These are phyloP conservation scores for Chymomyza fuscimana DNA, from an alignment of 2,888 invertebrate species.

Conservation along the genomic window DNA sequence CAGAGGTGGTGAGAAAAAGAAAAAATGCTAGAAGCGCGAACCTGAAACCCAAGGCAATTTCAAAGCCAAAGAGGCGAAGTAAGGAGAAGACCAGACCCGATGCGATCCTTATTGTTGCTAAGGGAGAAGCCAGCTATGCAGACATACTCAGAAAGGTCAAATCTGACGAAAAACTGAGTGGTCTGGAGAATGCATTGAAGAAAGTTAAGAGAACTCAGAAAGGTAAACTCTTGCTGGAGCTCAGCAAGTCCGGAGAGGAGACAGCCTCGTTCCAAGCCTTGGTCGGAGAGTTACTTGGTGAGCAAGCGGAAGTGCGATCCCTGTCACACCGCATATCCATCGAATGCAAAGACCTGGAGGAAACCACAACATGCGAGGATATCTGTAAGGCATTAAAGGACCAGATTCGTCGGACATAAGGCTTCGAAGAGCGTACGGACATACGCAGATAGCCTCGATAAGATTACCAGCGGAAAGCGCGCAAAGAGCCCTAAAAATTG, in stretches of 20 bases:
- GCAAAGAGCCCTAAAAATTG: not conserved
- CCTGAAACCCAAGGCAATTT: no score
- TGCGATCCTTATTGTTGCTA: not conserved
- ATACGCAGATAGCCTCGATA: not conserved
- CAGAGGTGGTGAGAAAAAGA: no score
- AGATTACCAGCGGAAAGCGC: not conserved
- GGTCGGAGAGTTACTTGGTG: not conserved
- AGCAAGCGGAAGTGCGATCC: no score
- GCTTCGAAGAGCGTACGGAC: not conserved
- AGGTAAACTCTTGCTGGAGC: not conserved
- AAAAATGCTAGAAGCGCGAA: no score
- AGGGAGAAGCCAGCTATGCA: not conserved
- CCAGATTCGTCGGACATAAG: not conserved
- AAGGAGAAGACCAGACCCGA: not conserved
- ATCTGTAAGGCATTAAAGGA: not conserved
- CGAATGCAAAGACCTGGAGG: not conserved
- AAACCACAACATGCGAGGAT: not conserved
- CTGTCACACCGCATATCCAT: not conserved
- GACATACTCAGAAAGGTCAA: conserved; percentile 4
- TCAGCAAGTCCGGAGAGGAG: not conserved
- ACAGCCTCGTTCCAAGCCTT: not conserved
- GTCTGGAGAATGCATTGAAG: not conserved
- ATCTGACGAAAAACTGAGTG: not conserved
- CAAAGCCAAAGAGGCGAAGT: no score
- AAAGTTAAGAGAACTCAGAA: conserved; percentile 7